These are phyloP conservation scores for Phylloscopus collybita DNA, from an alignment of 2,797 vertebrate genomes.

Conservation along the genomic window DNA sequence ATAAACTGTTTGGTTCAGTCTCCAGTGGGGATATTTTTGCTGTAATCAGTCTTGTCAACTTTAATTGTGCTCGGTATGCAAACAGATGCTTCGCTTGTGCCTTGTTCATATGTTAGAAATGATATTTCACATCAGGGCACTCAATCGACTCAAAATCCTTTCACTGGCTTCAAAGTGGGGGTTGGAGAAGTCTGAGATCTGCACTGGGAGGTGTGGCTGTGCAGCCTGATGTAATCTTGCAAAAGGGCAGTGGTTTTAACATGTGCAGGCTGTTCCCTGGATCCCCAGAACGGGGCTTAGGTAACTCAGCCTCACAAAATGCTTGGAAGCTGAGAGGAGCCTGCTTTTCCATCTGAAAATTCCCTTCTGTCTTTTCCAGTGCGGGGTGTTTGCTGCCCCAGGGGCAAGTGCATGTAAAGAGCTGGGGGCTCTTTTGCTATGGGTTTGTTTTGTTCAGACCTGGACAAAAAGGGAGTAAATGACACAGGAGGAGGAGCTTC, in stretches of 20 bases:
- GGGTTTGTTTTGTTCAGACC: background rate
- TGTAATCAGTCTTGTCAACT: background rate
- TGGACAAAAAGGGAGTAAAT: background rate
- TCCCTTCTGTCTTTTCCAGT: background rate
- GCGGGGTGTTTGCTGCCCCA: background rate
- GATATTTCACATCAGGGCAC: background rate
- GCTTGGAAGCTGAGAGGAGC: background rate
- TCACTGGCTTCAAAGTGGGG: background rate
- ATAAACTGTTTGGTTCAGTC: background rate
- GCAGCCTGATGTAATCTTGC: background rate
- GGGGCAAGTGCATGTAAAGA: background rate
- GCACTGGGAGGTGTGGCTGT: background rate
- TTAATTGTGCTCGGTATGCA: background rate
- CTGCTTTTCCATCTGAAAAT: background rate
- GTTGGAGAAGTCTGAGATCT: background rate
- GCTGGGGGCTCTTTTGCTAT: background rate
- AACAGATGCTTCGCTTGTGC: background rate
- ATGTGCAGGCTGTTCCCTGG: background rate
- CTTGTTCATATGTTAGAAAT: background rate
- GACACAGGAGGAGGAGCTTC: background rate
- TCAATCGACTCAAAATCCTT: background rate
- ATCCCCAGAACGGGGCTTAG: background rate
- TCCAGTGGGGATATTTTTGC: background rate
- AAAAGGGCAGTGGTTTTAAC: constrained; percentile 3
- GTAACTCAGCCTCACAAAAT: background rate